phyloP scores from a whole-genome alignment of 1,140 invertebrate genomes.

The Stegodyphus dumicola region DNA sequence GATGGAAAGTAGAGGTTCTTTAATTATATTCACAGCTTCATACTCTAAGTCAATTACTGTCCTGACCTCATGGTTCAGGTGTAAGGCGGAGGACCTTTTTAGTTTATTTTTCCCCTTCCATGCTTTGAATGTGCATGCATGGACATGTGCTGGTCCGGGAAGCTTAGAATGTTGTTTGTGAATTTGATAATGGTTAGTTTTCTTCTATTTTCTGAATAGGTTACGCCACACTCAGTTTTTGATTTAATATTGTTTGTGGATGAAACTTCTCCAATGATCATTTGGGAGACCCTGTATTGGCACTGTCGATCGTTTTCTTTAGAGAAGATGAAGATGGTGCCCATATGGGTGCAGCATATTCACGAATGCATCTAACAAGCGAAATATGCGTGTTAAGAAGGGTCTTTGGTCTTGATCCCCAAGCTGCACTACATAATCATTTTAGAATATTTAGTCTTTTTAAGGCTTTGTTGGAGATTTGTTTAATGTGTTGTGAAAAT shows the following conservation, averaged over 20 bases:
- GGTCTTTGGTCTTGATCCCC: conserved; percentile 1
- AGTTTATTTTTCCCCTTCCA: background rate
- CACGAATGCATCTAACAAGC: background rate
- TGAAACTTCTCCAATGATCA: background rate
- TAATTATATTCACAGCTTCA: no score
- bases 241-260: background rate
- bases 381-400: background rate
- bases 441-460: conserved; percentile 12
- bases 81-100: no score
- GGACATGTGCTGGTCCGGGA: background rate
- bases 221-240: background rate
- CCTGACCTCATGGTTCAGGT: no score
- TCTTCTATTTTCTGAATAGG: background rate
- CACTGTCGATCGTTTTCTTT: no score
- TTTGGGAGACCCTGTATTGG: no score
- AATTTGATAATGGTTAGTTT: background rate
- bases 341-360: conserved; percentile 4
- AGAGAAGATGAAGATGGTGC: background rate
- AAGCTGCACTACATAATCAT: background rate
- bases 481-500: conserved; percentile 5
- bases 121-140: background rate
- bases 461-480: conserved; percentile 4
- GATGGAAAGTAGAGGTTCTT: no score
- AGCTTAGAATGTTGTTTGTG: background rate
- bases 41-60: no score